Evolutionary conservation across 1,140 invertebrate genomes (phyloP).

Genomic region (Macrostomum lignano): DNA sequence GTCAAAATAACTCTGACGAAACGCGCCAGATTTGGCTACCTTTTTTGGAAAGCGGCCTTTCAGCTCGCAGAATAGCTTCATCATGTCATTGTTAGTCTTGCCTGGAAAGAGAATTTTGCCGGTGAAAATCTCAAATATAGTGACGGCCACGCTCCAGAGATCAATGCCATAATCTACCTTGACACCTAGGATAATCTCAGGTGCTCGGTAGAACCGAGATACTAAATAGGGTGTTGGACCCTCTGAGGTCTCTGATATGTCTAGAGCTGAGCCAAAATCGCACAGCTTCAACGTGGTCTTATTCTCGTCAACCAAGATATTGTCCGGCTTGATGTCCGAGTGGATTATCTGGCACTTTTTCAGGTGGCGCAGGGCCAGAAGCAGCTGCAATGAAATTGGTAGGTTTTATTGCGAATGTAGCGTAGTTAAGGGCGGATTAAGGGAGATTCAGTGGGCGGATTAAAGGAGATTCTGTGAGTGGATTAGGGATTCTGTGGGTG

Average conservation of each 20-base stretch:
- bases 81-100: conserved; percentile 94
- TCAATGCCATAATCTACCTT: conserved; percentile 87
- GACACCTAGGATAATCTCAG: conserved; percentile 90
- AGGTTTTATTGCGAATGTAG: too few relatives aligned
- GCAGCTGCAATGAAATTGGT: too few relatives aligned
- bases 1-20: conserved; percentile 90
- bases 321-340: conserved; percentile 97
- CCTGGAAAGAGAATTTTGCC: conserved; percentile 92
- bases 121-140: conserved; percentile 91
- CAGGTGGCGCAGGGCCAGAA: conserved; percentile 66
- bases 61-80: conserved; percentile 94
- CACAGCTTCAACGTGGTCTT: conserved; percentile 82
- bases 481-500: too few relatives aligned
- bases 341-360: conserved; percentile 86
- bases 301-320: conserved; percentile 85
- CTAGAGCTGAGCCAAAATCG: conserved; percentile 93
- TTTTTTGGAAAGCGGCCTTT: conserved; percentile 95
- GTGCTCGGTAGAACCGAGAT: conserved; percentile 83
- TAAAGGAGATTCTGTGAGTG: too few relatives aligned
- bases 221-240: conserved; percentile 95
- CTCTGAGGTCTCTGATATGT: conserved; percentile 60
- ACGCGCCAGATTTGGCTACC: conserved; percentile 65
- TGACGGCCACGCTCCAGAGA: conserved; percentile 92
- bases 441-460: too few relatives aligned
- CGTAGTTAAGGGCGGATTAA: too few relatives aligned